A percentile compares a stretch with the other conserved stretches of the same genome.
These are phyloP conservation scores for Erannis defoliaria DNA, from an alignment of 2,888 invertebrate genomes.

Conservation along the genomic window DNA sequence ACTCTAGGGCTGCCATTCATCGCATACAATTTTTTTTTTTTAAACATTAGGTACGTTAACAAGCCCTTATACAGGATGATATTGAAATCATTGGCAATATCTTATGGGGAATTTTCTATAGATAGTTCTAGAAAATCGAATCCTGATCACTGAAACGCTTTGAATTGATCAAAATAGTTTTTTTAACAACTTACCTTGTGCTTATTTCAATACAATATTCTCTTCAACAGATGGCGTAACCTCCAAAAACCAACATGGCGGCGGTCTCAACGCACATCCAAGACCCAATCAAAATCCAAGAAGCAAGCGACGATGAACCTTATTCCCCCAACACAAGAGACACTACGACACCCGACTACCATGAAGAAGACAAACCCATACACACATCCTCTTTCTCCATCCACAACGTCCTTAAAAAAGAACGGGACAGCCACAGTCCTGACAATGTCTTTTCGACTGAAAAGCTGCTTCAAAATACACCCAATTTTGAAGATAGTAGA, in stretches of 20 bases:
- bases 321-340: conserved; percentile 79
- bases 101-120: too few relatives aligned
- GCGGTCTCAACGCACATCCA: conserved; percentile 79
- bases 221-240: conserved; percentile 77
- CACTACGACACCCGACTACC: conserved; percentile 74
- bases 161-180: too few relatives aligned
- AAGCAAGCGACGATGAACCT: conserved; percentile 80
- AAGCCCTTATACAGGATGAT: too few relatives aligned
- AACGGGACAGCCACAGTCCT: conserved; percentile 77
- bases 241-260: conserved; percentile 68
- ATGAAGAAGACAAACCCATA: conserved; percentile 73
- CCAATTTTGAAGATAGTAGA: conserved; percentile 53
- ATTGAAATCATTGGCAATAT: too few relatives aligned
- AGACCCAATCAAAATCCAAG: conserved; percentile 77
- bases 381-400: conserved; percentile 80
- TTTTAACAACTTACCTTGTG: too few relatives aligned
- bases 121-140: too few relatives aligned
- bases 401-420: conserved; percentile 82
- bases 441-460: conserved; percentile 83
- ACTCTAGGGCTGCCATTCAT: too few relatives aligned
- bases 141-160: not conserved
- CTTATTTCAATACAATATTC: conserved; percentile 22
- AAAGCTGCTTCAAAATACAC: conserved; percentile 78
- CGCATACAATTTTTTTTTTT: too few relatives aligned
- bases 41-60: too few relatives aligned